Percentiles rank a stretch among this genome's conserved stretches.
Conservation (phyloP, 35 echinoderm and acorn worm genomes). For the Eucidaris tribuloides region DNA sequence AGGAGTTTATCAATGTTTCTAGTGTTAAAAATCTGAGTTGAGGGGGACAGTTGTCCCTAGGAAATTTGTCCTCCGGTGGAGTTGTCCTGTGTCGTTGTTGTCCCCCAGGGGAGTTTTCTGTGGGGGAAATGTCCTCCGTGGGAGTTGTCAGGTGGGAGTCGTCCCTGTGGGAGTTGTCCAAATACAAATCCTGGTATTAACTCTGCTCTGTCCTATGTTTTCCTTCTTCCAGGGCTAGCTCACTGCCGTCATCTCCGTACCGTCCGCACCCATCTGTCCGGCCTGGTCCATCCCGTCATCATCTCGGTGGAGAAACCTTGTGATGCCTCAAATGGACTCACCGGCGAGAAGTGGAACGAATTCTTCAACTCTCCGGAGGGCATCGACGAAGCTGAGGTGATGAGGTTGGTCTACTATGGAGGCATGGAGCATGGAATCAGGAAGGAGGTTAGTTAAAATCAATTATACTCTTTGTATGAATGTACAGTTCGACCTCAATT, state of each 20-base stretch:
- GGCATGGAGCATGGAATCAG: conserved; percentile 91
- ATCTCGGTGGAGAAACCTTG: conserved; percentile 43
- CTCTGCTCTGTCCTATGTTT: too few species aligned
- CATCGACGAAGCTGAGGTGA: conserved; percentile 78
- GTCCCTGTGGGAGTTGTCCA: too few species aligned
- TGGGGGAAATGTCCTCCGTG: too few species aligned
- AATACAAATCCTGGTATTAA: too few species aligned
- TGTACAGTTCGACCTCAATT: background rate
- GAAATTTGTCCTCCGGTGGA: too few species aligned
- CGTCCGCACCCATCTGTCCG: conserved; percentile 94
- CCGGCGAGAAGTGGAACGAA: conserved; percentile 71
- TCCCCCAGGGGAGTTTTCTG: too few species aligned
- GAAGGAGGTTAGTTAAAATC: conserved; percentile 65
- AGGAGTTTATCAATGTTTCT: too few species aligned
- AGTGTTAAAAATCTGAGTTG: too few species aligned
- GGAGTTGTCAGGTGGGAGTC: too few species aligned
- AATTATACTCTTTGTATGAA: background rate
- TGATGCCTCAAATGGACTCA: conserved; percentile 65
- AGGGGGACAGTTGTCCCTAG: too few species aligned
- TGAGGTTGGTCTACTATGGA: conserved; percentile 92
- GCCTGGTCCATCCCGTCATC: conserved; percentile 79
- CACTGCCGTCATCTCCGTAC: conserved; percentile 96
- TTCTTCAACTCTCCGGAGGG: conserved; percentile 53
- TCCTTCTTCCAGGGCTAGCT: conserved; percentile 72
- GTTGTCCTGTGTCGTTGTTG: too few species aligned